Evolutionary conservation across 2,113 vertebrate species (phyloP).

Genomic region (Paradisaea rubra): DNA sequence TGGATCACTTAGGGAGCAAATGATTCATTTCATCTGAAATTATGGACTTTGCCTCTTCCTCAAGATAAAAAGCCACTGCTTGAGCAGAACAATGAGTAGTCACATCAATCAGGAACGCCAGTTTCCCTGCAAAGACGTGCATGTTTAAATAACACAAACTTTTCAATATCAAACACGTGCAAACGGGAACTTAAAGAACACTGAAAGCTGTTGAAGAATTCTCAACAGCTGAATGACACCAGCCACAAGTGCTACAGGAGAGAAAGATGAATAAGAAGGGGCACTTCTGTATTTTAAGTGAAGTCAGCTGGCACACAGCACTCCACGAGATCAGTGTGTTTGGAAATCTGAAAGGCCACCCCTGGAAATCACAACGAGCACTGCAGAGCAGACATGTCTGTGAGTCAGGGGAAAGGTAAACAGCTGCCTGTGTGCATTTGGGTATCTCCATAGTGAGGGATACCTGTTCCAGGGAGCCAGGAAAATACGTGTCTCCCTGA

Average conservation of each 20-base stretch:
- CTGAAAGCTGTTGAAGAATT: background rate
- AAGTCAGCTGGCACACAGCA: background rate
- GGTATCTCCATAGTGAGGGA: background rate
- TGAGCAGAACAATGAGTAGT: background rate
- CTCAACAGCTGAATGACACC: background rate
- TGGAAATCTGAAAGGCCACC: background rate
- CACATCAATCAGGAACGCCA: background rate
- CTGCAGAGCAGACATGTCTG: background rate
- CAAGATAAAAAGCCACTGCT: background rate
- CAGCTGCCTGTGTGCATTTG: background rate
- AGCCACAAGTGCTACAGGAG: background rate
- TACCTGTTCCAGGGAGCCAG: background rate
- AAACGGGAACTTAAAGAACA: background rate
- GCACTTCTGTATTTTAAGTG: background rate
- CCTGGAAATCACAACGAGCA: background rate
- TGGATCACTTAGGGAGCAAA: background rate
- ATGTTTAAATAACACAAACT: background rate
- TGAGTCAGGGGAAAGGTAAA: background rate
- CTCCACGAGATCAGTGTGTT: fast-evolving
- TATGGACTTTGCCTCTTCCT: background rate
- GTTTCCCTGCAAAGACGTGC: background rate
- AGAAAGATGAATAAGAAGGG: background rate
- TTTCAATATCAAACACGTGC: background rate
- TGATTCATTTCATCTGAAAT: background rate
- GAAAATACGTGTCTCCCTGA: background rate